A percentile compares a stretch with the other conserved stretches of the same genome.
Conservation (phyloP, 2,113 vertebrate genomes). For the Neomonachus schauinslandi region DNA sequence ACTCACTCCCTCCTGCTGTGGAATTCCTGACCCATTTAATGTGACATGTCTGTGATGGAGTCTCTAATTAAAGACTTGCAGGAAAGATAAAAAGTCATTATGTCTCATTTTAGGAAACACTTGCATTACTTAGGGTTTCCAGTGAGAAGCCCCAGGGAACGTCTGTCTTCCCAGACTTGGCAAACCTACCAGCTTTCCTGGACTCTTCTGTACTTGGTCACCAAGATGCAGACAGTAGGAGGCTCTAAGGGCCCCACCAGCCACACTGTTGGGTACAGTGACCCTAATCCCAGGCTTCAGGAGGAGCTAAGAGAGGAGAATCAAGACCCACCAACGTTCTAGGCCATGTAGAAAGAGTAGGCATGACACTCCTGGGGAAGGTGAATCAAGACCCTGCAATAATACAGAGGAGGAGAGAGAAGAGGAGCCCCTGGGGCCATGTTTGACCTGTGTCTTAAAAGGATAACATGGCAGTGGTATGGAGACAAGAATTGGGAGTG, state of each 20-base stretch:
- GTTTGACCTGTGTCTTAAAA: background rate
- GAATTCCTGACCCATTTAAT: conserved; percentile 44
- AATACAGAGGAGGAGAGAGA: background rate
- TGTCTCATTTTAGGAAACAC: conserved; percentile 51
- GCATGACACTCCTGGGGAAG: background rate
- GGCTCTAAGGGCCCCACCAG: background rate
- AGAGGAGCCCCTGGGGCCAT: rapidly evolving
- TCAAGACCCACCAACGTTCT: background rate
- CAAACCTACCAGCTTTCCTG: background rate
- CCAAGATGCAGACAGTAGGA: background rate
- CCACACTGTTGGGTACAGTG: background rate
- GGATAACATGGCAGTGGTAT: background rate
- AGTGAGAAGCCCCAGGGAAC: conserved; percentile 3
- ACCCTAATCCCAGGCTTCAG: background rate
- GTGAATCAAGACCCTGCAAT: background rate
- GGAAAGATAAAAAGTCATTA: conserved; percentile 63
- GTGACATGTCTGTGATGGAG: conserved; percentile 33
- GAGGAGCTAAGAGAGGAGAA: background rate
- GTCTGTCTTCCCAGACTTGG: conserved; percentile 45
- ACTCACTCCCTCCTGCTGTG: background rate
- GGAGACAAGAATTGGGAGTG: background rate
- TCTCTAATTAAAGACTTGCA: conserved; percentile 70
- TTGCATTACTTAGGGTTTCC: conserved; percentile 35
- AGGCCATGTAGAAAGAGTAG: background rate
- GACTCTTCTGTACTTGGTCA: background rate